Evolutionary conservation across 1,140 invertebrate species (phyloP), one percentile per base, ranked within the genome.

Genomic region (Zophobas morio): DNA sequence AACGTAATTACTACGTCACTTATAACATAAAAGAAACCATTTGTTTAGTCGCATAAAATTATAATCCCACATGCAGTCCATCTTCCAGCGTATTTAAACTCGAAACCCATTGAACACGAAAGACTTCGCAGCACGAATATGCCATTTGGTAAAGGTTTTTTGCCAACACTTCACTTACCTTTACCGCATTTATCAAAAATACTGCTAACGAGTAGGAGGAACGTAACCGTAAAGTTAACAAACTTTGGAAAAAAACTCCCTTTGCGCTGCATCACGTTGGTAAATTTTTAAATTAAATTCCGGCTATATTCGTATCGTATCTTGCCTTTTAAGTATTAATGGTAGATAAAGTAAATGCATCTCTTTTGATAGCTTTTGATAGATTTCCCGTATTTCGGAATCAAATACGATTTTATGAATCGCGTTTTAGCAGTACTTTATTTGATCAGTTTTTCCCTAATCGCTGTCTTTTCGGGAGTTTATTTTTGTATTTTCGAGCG

Each of bases 101-200:
- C 57, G n/a, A n/a, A 63, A 63, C 33, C 42, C 57, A 63, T 63
- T 63, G 57, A 40, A 32, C 57, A 63, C 57, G 57, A 63, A 57
- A 63, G 36, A 40, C 57, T 63, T 40, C n/a, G 49, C n/a, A 63
- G 42, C 57, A 63, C 57, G 57, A 63, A 63, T 40, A 63, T 63
- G 57, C 42, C 57, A 63, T 63, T 63, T 63, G 37, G 37, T 20
- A 20, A 20, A 32, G 33, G 42, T 8, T 63, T 63, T 63, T 63
- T 63, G 57, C 57, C 6, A 63, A 20, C 57, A 4, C 57, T 40
- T 8, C 37, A 42, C 57, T 63, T 63, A 63, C 42, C 20, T 57
- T 37, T 40, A 40, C 33, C 33, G 36, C 57, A 20, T 63, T 57
- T 63, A 63, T 63, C 57, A 63, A 63, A 6, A 63, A 8, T 40